Base-by-base conservation (phyloP, 1,140 invertebrate species). In the Drosophila novamexicana region DNA sequence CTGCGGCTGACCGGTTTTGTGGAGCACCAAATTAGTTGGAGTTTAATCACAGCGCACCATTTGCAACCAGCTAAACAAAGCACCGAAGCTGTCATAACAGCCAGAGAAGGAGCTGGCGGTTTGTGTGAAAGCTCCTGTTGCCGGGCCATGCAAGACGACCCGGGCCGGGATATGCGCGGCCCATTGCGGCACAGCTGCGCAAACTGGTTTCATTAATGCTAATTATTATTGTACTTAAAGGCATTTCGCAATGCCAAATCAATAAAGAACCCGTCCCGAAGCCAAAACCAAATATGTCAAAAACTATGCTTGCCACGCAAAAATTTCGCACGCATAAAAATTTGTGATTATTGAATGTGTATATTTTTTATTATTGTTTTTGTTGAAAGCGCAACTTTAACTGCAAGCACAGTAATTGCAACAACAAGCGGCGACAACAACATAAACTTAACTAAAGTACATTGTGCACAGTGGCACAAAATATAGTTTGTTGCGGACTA, bases 11-110 rank as follows among this genome's bases (percentile, higher is more conserved):
- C 83, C 83, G 84, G 83, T 88, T 88, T 64, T 72, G 40, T 44
- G 74, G 62, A 82, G 83, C 79, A 75, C 80, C 77, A 88, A 88
- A 88, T 88, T 83, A 88, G 83, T 80, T 88, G 63, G 71, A 75
- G 79, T 75, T 88, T 88, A 89, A 88, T 88, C 84, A 83, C 83
- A 53, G 67, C 47, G 22, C 63, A 54, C 49, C 62, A 66, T 40
- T 67, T 59, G 44, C 58, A 50, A 9, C 8, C 50, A 56, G 37
- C 61, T 64, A 45, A 64, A 77, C 65, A 75, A 62, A 74, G 64
- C 58, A 50, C 56, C 64, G 49, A 10, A 59, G 76, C 83, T 86
- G 82, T 86, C 82, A 79, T 79, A 81, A 81, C 71, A 75, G 12
- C 34, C 44, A 53, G 8, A 57, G n/a, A 29, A 32, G 10, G 12